These are phyloP conservation scores for Pasiphila rectangulata DNA, from an alignment of 2,888 invertebrate genomes.

Conservation along the genomic window DNA sequence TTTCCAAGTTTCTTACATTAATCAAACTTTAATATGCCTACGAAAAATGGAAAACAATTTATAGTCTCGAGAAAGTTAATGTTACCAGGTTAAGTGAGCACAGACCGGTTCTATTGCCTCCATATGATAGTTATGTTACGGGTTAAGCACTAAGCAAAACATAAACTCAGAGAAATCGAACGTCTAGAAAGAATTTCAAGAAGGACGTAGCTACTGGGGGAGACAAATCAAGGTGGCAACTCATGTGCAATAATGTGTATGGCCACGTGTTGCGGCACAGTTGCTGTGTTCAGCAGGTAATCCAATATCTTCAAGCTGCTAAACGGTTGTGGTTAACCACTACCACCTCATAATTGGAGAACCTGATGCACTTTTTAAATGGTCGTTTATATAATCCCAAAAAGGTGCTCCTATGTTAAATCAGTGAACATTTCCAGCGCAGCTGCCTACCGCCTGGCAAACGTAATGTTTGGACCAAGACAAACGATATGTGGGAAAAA, in stretches of 20 bases:
- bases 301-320: slow-evolving; percentile 47
- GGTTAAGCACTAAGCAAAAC: slow-evolving; percentile 53
- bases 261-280: slow-evolving; percentile 60
- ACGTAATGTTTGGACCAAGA: slow-evolving; percentile 78
- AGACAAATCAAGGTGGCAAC: slow-evolving; percentile 61
- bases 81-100: slow-evolving; percentile 51
- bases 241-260: slow-evolving; percentile 56
- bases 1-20: no score
- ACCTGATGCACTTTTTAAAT: slow-evolving; percentile 4
- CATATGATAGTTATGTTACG: slow-evolving; percentile 55
- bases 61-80: slow-evolving; percentile 64
- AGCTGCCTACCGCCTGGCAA: slow-evolving; percentile 71
- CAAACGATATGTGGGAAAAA: slow-evolving; percentile 70
- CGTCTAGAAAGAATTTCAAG: not conserved
- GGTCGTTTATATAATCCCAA: slow-evolving; percentile 3
- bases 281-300: slow-evolving; percentile 43
- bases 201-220: slow-evolving; percentile 58
- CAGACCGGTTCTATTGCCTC: slow-evolving; percentile 54
- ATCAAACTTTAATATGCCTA: no score
- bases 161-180: slow-evolving; percentile 29
- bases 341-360: slow-evolving; percentile 34
- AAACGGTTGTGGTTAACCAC: slow-evolving; percentile 45
- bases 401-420: slow-evolving; percentile 59
- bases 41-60: slow-evolving; percentile 42
- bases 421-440: slow-evolving; percentile 73